These are phyloP conservation scores for Scaptodrosophila lebanonensis DNA, from an alignment of 1,140 invertebrate species.

Conservation along the genomic window DNA sequence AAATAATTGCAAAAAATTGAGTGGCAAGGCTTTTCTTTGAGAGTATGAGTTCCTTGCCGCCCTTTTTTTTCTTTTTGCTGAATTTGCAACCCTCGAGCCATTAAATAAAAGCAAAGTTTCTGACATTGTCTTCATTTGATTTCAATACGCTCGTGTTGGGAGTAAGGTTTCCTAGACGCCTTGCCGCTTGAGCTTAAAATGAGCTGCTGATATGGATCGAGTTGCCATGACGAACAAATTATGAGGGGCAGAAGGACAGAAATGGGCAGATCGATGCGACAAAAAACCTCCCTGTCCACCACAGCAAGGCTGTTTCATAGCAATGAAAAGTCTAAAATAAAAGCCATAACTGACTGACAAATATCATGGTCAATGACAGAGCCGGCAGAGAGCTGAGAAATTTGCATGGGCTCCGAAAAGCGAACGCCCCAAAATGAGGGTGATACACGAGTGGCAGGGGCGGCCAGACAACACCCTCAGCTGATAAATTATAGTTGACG, in stretches of 20 bases:
- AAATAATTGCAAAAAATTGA: constrained; percentile 56
- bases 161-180: constrained; percentile 36
- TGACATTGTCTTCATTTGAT: constrained; percentile 6
- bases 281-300: too few species aligned
- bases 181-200: constrained; percentile 39
- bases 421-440: too few species aligned
- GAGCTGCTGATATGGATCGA: too few species aligned
- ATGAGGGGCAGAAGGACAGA: too few species aligned
- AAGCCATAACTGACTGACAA: constrained; percentile 26
- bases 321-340: too few species aligned
- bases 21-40: too few species aligned
- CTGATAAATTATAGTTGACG: constrained; percentile 5
- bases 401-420: too few species aligned
- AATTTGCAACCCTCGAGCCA: constrained; percentile 58
- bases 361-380: constrained; percentile 63
- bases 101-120: constrained; percentile 51
- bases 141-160: not conserved
- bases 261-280: too few species aligned
- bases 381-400: constrained; percentile 40
- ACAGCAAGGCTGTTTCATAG: too few species aligned
- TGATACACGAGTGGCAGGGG: constrained; percentile 44
- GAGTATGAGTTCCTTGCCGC: constrained; percentile 25
- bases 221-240: too few species aligned
- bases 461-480: constrained; percentile 58
- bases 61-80: constrained; percentile 45